phyloP scores from a whole-genome alignment of 92 coral and sea anemone genomes.

The Porites rus region DNA sequence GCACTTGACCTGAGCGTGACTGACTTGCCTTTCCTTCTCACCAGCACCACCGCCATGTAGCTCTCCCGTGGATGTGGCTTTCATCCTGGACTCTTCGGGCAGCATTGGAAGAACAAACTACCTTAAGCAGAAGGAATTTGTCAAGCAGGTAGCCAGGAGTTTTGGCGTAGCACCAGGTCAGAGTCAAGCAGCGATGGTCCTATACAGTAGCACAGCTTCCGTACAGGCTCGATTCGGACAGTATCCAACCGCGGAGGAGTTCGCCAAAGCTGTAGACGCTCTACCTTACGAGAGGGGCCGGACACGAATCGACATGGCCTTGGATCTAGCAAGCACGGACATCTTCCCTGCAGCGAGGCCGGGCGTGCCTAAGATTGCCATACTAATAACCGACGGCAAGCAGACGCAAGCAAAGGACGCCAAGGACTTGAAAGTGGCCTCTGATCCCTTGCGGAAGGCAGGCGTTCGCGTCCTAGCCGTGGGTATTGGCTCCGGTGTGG shows the following conservation, averaged over 20 bases:
- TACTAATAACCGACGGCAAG: slow-evolving; percentile 46
- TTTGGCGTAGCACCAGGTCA: slow-evolving; percentile 38
- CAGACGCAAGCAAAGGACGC: slow-evolving; percentile 14
- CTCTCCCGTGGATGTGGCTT: slow-evolving; percentile 43
- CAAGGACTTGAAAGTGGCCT: slow-evolving; percentile 21
- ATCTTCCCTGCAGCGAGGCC: slow-evolving; percentile 56
- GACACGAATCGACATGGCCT: slow-evolving; percentile 63
- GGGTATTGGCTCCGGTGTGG: slow-evolving; percentile 39
- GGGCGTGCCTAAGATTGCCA: slow-evolving; percentile 41
- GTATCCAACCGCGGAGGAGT: slow-evolving; percentile 20
- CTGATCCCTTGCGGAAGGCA: slow-evolving; percentile 49
- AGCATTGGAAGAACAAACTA: slow-evolving; percentile 62
- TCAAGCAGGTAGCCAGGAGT: slow-evolving; percentile 56
- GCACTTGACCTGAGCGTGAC: too few species aligned
- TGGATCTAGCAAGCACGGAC: slow-evolving; percentile 15
- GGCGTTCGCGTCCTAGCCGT: slow-evolving; percentile 55
- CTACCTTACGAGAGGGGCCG: slow-evolving; percentile 43
- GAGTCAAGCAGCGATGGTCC: slow-evolving; percentile 47
- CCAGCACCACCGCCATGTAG: not conserved
- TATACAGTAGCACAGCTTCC: slow-evolving; percentile 59
- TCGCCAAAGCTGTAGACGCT: slow-evolving; percentile 60
- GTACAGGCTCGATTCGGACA: slow-evolving; percentile 58
- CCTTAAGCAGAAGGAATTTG: slow-evolving; percentile 42
- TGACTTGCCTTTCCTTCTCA: not conserved
- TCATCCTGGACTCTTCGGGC: slow-evolving; percentile 51